Percentiles rank a stretch among this genome's conserved stretches.
Conservation (phyloP, 1,140 invertebrate genomes). For the Lamellibrachia luymesi region DNA sequence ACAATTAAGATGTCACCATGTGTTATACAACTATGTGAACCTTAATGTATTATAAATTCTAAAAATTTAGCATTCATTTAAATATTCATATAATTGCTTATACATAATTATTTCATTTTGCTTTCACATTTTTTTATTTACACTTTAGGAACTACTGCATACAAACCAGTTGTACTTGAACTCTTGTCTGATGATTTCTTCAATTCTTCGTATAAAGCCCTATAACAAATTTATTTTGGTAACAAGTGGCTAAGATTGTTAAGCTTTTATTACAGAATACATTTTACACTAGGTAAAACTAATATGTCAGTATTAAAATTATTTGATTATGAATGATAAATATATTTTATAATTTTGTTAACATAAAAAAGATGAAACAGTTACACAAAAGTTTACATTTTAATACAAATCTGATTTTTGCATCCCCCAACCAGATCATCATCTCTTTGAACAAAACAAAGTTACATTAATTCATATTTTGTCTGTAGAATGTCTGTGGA, state of each 20-base stretch:
- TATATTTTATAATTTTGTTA: neutral
- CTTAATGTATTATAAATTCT: neutral
- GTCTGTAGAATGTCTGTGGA: neutral
- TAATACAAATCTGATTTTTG: no score
- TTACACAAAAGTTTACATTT: no score
- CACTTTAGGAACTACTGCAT: neutral
- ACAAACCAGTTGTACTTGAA: neutral
- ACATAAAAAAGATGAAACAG: neutral
- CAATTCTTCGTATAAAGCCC: neutral
- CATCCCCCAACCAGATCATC: no score
- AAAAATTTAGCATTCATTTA: neutral
- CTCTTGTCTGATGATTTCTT: constrained; percentile 2
- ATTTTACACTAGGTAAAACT: neutral
- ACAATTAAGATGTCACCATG: no score
- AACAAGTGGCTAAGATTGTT: neutral
- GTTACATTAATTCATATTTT: no score
- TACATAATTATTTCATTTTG: neutral
- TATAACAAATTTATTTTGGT: neutral
- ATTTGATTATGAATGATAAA: neutral
- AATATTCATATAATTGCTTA: neutral
- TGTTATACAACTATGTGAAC: neutral
- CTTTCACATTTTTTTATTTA: neutral
- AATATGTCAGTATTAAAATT: neutral
- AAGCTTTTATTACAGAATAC: neutral
- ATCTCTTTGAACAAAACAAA: no score